Evolutionary conservation across 2,113 vertebrate species (phyloP), one percentile per base, ranked within the genome.

Genomic region (Aspiorhynchus laticeps): DNA sequence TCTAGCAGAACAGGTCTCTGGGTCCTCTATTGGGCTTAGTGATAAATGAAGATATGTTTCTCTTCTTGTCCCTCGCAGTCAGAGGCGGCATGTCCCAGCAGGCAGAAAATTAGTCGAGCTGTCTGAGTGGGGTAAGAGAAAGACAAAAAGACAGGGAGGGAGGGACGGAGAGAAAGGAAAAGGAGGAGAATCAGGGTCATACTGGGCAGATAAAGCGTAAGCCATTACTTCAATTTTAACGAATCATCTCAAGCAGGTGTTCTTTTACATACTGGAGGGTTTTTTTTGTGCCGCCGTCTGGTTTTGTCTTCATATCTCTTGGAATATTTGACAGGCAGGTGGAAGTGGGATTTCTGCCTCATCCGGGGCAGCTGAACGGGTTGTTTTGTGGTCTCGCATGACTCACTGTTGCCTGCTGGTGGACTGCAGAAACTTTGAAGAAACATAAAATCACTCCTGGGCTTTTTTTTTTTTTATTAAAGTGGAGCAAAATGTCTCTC

Each of bases 81-180:
- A 80, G 46, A 80, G 80, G 28, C 69, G 80, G 82, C 86, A 67
- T 89, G 85, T 89, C 80, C 71, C 78, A 83, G 86, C 86, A 89
- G 79, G 84, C 71, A 79, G 63, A 83, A 76, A 89, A 86, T 74
- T 67, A 86, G 83, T 46, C 17, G 28, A 85, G 61, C 48, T 87
- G 75, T 67, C 81, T 88, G 74, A 80, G 74, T 56, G 53, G 80
- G 80, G 75, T 73, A 41, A 65, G 46, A 83, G 83, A 74, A 59
- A 75, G 46, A 56, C 56, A 53, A 28, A 83, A 48, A 51, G 9
- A 17, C 38, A 48, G 69, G 28, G 28, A 48, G 43, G 80, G 80
- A 79, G 61, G 53, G 81, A 36, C 2, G n/a, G 36, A 74, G 51
- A 74, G 67, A 75, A 43, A 84, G 67, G n/a, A 15, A 56, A 59